A percentile compares a stretch with the other conserved stretches of the same genome.
phyloP scores from a whole-genome alignment of 30 jellyfish, hydroid and myxozoan species.

The Sanderia malayensis region DNA sequence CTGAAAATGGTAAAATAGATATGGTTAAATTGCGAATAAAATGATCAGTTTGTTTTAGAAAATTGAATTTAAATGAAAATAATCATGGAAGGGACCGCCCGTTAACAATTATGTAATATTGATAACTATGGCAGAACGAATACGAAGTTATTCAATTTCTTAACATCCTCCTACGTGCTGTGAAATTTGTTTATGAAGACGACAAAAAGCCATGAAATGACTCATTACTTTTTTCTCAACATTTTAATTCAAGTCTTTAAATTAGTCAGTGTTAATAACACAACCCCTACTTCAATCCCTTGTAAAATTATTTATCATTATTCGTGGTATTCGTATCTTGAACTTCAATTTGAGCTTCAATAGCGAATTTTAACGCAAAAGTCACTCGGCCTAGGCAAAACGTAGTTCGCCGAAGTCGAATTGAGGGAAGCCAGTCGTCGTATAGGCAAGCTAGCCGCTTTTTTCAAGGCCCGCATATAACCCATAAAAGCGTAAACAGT shows the following conservation, averaged over 20 bases:
- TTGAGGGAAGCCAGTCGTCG: background rate
- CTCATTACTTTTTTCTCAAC: background rate
- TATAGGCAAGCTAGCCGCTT: background rate
- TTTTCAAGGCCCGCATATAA: background rate
- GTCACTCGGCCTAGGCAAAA: background rate
- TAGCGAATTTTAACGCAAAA: background rate
- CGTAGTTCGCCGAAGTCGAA: background rate
- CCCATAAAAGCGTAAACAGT: background rate
- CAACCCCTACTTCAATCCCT: too few relatives aligned
- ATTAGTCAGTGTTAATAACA: background rate
- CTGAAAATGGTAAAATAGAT: conserved; percentile 1
- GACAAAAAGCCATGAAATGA: background rate
- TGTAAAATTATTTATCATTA: too few relatives aligned
- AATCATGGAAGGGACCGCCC: background rate
- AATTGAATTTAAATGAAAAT: background rate
- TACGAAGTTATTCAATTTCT: too few relatives aligned
- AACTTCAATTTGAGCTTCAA: background rate
- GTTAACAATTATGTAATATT: background rate
- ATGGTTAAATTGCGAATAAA: background rate
- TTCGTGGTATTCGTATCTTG: too few relatives aligned
- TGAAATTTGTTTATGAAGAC: too few relatives aligned
- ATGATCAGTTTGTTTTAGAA: background rate
- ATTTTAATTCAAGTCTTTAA: too few relatives aligned
- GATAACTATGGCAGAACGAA: background rate
- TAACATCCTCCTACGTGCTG: too few relatives aligned